phyloP scores from a whole-genome alignment of 2,113 vertebrate species.

The Cricetomys ansorgei region DNA sequence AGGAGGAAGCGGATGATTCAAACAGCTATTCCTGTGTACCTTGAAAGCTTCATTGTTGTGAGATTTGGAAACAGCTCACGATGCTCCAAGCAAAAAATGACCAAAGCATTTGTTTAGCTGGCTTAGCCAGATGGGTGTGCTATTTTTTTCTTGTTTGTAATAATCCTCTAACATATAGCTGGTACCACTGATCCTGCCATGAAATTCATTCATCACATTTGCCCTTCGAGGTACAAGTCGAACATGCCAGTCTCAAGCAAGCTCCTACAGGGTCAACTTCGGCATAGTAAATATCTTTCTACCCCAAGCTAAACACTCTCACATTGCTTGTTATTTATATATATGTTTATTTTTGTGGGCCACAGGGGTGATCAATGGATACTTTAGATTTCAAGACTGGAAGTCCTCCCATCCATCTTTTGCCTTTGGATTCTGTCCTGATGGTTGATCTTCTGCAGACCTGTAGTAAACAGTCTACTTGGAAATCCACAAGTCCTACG shows the following conservation, averaged over 20 bases:
- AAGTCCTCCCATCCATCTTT: neutral
- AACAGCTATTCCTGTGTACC: neutral
- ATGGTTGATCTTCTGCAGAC: neutral
- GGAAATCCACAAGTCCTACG: neutral
- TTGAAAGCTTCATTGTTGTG: neutral
- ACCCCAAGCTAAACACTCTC: neutral
- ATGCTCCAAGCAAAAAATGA: neutral
- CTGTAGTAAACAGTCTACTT: neutral
- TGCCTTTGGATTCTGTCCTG: neutral
- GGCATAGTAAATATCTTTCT: neutral
- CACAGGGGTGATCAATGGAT: neutral
- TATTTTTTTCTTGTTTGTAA: conserved; percentile 51
- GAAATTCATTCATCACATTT: conserved; percentile 31
- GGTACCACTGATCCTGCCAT: neutral
- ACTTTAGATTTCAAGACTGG: neutral
- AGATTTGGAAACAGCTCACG: neutral
- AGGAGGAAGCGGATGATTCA: neutral
- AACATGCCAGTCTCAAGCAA: neutral
- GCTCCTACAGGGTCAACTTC: neutral
- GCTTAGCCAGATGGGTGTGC: neutral
- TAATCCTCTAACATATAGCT: conserved; percentile 47
- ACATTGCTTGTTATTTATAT: conserved; percentile 4
- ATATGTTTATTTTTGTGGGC: neutral
- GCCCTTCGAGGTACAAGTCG: conserved; percentile 35
- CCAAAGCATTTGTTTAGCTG: conserved; percentile 29